Evolutionary conservation across 2,797 vertebrate genomes (phyloP).

Genomic region (Sciurus carolinensis): DNA sequence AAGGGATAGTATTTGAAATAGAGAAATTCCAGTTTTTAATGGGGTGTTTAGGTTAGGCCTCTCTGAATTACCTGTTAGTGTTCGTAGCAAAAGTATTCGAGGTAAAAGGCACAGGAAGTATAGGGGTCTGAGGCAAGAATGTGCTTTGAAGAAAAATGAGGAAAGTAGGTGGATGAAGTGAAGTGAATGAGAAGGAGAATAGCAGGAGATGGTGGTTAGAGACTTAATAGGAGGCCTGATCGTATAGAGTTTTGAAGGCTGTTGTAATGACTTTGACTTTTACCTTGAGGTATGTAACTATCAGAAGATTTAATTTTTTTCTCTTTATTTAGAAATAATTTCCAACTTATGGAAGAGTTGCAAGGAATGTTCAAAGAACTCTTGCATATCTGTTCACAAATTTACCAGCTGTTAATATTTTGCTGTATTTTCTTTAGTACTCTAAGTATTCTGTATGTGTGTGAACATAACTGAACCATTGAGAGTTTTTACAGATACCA

Average conservation of each 20-base stretch:
- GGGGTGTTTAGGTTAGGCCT: conserved; percentile 14
- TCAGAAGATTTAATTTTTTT: conserved; percentile 36
- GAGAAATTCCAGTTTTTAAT: not conserved
- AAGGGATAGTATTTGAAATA: conserved; percentile 16
- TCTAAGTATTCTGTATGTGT: not conserved
- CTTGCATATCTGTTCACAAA: not conserved
- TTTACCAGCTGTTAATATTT: conserved; percentile 9
- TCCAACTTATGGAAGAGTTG: not conserved
- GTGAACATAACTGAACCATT: not conserved
- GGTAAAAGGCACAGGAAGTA: not conserved
- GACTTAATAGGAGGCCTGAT: not conserved
- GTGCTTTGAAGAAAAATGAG: not conserved
- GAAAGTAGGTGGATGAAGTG: not conserved
- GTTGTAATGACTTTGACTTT: not conserved
- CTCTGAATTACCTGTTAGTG: conserved; percentile 23
- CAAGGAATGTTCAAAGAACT: conserved; percentile 27
- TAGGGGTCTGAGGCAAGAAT: conserved; percentile 29
- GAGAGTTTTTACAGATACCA: not conserved
- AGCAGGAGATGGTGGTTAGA: not conserved
- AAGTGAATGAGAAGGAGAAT: not conserved
- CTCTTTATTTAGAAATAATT: conserved; percentile 53
- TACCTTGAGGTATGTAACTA: not conserved
- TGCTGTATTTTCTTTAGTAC: not conserved
- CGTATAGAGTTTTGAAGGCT: not conserved
- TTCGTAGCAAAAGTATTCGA: conserved; percentile 30